A percentile compares a stretch with the other conserved stretches of the same genome.
Evolutionary conservation across 2,797 vertebrate genomes (phyloP).

Genomic region (Tiaroga cobitis): DNA sequence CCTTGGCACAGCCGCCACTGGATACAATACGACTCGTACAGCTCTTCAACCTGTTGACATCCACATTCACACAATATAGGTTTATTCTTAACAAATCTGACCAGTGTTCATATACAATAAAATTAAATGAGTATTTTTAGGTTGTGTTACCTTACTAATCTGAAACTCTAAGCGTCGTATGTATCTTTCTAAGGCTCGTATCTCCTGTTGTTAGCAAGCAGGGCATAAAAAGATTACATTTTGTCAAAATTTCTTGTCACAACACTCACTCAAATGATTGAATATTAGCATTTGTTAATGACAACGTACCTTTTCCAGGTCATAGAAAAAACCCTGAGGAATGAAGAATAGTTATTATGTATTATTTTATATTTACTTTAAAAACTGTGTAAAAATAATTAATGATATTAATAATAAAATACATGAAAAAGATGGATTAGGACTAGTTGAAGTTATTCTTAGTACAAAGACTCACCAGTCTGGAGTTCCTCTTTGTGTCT

Average conservation of each 20-base stretch:
- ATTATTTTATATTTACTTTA: not conserved
- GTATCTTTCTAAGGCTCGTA: conserved; percentile 86
- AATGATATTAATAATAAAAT: not conserved
- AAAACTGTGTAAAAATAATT: not conserved
- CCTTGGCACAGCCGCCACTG: conserved; percentile 92
- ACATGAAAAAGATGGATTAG: not conserved
- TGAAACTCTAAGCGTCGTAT: conserved; percentile 93
- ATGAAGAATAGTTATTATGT: not conserved
- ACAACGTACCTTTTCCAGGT: conserved; percentile 91
- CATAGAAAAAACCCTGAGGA: conserved; percentile 92
- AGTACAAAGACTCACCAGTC: conserved; percentile 83
- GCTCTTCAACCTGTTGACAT: conserved; percentile 87
- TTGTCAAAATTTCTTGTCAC: not conserved
- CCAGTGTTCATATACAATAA: not conserved
- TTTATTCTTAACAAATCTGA: not conserved
- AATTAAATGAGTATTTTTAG: not conserved
- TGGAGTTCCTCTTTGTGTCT: conserved; percentile 89
- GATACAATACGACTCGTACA: conserved; percentile 92
- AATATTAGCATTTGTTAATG: not conserved
- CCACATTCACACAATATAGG: not conserved
- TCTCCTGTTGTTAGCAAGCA: conserved; percentile 80
- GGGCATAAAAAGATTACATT: not conserved
- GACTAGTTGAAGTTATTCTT: not conserved
- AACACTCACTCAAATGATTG: not conserved
- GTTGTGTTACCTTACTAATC: conserved; percentile 88